Evolutionary conservation across 1,140 invertebrate genomes (phyloP).

Genomic region (Drosophila pandora): DNA sequence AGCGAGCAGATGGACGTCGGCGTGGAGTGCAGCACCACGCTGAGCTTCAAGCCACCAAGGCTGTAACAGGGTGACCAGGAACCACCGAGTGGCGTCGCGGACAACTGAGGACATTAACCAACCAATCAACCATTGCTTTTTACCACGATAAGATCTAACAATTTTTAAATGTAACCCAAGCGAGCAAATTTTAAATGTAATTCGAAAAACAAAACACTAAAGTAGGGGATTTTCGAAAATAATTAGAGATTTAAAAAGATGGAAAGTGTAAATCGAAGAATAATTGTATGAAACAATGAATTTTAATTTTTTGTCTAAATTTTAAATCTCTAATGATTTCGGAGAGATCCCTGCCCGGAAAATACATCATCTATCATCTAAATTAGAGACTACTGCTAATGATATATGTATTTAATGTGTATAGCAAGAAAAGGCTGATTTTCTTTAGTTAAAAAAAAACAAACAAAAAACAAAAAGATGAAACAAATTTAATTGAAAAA

Average conservation of each 20-base stretch:
- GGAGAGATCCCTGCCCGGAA: neutral
- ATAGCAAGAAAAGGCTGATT: slow-evolving; percentile 81
- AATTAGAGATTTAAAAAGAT: neutral
- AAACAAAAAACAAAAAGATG: slow-evolving; percentile 27
- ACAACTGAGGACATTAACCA: slow-evolving; percentile 31
- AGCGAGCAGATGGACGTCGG: slow-evolving; percentile 58
- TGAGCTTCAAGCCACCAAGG: slow-evolving; percentile 70
- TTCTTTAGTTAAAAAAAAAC: slow-evolving; percentile 71
- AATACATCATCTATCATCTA: slow-evolving; percentile 39
- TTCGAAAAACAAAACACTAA: neutral
- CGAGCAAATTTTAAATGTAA: neutral
- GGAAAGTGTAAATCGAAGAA: neutral
- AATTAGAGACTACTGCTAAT: slow-evolving; percentile 32
- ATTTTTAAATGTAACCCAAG: slow-evolving; percentile 18
- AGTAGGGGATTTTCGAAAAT: neutral
- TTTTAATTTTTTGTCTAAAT: too few relatives aligned
- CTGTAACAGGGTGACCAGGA: slow-evolving; percentile 62
- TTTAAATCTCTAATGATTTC: neutral
- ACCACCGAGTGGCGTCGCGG: neutral
- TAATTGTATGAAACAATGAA: too few relatives aligned
- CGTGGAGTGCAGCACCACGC: slow-evolving; percentile 63
- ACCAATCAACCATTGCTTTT: slow-evolving; percentile 24
- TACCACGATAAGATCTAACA: slow-evolving; percentile 34
- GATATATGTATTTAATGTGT: slow-evolving; percentile 71
- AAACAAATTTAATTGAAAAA: slow-evolving; percentile 34